Percentiles rank a stretch among this genome's conserved stretches.
Evolutionary conservation across 2,113 vertebrate genomes (phyloP).

Genomic region (Pycnonotus jocosus): DNA sequence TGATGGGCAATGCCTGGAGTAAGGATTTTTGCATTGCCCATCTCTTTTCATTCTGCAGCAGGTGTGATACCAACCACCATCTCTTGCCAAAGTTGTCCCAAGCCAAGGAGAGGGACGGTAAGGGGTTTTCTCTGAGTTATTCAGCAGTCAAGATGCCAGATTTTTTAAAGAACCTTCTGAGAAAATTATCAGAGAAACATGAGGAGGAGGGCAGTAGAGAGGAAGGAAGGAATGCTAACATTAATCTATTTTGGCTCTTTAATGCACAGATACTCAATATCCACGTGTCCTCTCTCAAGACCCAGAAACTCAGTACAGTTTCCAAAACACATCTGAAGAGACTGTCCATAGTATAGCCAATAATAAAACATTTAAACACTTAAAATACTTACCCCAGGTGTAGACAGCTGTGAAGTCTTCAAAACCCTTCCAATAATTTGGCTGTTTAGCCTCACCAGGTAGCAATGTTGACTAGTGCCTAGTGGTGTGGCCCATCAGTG

Average conservation of each 20-base stretch:
- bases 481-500: accelerated
- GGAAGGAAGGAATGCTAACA: not conserved
- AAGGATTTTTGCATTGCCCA: not conserved
- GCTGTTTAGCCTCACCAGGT: not conserved
- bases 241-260: not conserved
- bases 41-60: not conserved
- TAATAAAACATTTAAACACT: not conserved
- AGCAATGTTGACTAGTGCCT: not conserved
- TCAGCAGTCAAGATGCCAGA: not conserved
- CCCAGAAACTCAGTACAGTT: not conserved
- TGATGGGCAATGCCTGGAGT: not conserved
- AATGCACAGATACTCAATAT: not conserved
- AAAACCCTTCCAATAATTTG: not conserved
- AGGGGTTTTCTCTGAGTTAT: not conserved
- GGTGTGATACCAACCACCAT: not conserved
- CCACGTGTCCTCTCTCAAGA: not conserved
- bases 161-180: not conserved
- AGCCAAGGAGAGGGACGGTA: accelerated
- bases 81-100: not conserved
- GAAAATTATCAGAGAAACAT: not conserved
- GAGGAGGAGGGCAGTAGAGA: not conserved
- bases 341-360: not conserved
- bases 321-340: not conserved
- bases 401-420: not conserved
- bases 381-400: not conserved